These are phyloP conservation scores for Siderastrea radians DNA, from an alignment of 92 coral and sea anemone genomes.

Conservation along the genomic window DNA sequence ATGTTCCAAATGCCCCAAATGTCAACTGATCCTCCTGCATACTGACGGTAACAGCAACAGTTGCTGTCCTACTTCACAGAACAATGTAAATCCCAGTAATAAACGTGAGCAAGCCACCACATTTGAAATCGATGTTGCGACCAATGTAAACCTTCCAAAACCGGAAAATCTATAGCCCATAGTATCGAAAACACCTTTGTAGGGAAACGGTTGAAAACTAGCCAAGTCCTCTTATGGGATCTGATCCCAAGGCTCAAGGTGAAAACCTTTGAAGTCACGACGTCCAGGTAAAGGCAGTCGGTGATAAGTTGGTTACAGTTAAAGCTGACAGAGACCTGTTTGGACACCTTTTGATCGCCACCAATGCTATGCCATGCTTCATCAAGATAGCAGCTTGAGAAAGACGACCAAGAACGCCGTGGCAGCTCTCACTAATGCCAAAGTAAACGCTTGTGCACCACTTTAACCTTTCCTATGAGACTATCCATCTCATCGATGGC, in stretches of 20 bases:
- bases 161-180: too few relatives aligned
- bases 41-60: constrained; percentile 12
- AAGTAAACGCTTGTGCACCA: constrained; percentile 24
- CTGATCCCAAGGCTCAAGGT: constrained; percentile 64
- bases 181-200: too few relatives aligned
- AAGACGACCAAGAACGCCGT: constrained; percentile 62
- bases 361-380: constrained; percentile 57
- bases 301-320: constrained; percentile 59
- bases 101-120: constrained; percentile 7
- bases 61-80: constrained; percentile 1
- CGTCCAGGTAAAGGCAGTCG: constrained; percentile 36
- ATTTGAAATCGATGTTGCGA: too few relatives aligned
- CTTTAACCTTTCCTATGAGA: constrained; percentile 32
- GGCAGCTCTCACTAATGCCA: constrained; percentile 40
- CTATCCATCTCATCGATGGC: constrained; percentile 50
- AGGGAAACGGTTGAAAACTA: too few relatives aligned
- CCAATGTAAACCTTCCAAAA: too few relatives aligned
- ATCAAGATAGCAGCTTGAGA: constrained; percentile 61
- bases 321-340: constrained; percentile 58
- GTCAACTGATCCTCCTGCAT: constrained; percentile 68
- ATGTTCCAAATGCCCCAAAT: constrained; percentile 55
- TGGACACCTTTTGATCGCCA: constrained; percentile 57
- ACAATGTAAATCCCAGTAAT: constrained; percentile 18
- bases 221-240: constrained; percentile 47
- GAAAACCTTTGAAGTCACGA: constrained; percentile 56